Percentiles rank a stretch among this genome's conserved stretches.
These are phyloP conservation scores for Poecilia gillii DNA, from an alignment of 2,797 vertebrate species.

Conservation along the genomic window DNA sequence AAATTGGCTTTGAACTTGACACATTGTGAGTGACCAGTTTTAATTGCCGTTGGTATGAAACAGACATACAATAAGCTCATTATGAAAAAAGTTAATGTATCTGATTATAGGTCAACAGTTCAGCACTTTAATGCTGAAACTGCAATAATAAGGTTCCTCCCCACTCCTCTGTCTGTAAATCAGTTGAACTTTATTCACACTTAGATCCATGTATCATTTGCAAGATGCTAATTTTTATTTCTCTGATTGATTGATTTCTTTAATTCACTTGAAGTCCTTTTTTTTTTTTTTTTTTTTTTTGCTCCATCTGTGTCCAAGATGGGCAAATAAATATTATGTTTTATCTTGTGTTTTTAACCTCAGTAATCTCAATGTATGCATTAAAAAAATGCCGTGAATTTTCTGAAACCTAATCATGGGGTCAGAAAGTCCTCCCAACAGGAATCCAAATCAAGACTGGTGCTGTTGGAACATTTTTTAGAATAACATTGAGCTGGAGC, in stretches of 20 bases:
- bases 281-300: background rate
- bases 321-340: background rate
- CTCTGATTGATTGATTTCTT: background rate
- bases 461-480: background rate
- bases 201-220: background rate
- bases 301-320: background rate
- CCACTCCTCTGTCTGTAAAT: background rate
- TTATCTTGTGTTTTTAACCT: background rate
- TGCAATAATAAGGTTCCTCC: background rate
- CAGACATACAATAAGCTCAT: background rate
- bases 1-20: background rate
- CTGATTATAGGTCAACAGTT: conserved; percentile 37
- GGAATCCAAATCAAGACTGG: background rate
- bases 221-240: background rate
- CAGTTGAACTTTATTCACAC: background rate
- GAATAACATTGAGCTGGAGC: background rate
- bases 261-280: background rate
- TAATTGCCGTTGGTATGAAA: background rate
- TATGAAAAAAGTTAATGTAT: conserved; percentile 23
- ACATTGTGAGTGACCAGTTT: background rate
- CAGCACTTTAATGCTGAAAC: conserved; percentile 24
- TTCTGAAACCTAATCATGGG: background rate
- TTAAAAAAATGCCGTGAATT: background rate
- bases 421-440: background rate
- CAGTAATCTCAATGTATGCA: background rate